A percentile compares a stretch with the other conserved stretches of the same genome.
These are phyloP conservation scores for Spodoptera litura DNA, from an alignment of 1,140 invertebrate genomes.

Conservation along the genomic window DNA sequence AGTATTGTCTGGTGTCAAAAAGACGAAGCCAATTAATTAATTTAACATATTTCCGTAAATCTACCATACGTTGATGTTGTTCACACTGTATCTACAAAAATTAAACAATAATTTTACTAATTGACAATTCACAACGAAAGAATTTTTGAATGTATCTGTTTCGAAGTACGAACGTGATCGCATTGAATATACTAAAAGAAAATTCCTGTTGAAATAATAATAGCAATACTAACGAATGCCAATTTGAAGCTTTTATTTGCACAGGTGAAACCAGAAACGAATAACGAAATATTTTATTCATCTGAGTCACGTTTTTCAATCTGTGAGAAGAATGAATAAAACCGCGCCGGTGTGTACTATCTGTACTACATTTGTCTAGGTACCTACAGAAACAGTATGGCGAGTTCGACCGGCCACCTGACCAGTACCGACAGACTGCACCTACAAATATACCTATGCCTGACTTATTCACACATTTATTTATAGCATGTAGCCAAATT, in stretches of 20 bases:
- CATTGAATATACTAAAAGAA: neutral
- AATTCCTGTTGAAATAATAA: neutral
- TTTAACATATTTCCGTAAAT: too few species aligned
- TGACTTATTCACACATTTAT: neutral
- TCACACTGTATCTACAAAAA: too few species aligned
- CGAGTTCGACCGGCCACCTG: neutral
- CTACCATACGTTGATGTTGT: too few species aligned
- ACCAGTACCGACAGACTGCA: neutral
- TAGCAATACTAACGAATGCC: neutral
- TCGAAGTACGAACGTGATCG: too few species aligned
- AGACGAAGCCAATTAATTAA: too few species aligned
- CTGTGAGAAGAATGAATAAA: constrained; percentile 14
- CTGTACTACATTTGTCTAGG: neutral
- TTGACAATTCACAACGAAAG: too few species aligned
- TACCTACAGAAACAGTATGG: neutral
- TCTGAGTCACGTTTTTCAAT: constrained; percentile 16
- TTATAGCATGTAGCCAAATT: too few species aligned
- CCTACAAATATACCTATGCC: neutral
- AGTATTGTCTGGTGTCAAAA: too few species aligned
- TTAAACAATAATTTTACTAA: too few species aligned
- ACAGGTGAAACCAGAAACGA: neutral
- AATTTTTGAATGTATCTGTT: too few species aligned
- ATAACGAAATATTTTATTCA: constrained; percentile 3
- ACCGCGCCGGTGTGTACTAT: neutral
- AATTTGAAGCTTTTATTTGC: constrained; percentile 2